Conservation (phyloP, 2,797 vertebrate genomes). For the Coendou prehensilis region DNA sequence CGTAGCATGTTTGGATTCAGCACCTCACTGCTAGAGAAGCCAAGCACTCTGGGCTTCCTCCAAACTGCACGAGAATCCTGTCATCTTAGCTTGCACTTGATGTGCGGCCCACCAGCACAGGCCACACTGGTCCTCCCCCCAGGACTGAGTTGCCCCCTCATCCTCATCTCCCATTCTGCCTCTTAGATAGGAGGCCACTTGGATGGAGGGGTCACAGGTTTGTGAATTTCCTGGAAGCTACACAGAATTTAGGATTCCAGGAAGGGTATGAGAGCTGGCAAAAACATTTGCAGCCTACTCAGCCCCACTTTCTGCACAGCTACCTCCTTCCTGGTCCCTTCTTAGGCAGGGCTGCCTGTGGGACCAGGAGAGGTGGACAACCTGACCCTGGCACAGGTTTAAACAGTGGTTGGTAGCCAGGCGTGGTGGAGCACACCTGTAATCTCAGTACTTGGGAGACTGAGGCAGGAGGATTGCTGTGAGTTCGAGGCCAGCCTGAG, state of each 20-base stretch:
- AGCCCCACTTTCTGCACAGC: neutral
- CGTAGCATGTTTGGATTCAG: neutral
- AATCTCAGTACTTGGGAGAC: neutral
- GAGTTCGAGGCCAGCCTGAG: neutral
- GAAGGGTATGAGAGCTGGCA: neutral
- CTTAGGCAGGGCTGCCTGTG: neutral
- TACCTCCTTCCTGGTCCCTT: neutral
- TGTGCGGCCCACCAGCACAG: neutral
- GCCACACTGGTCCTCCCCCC: neutral
- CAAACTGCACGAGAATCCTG: neutral
- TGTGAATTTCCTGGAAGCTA: neutral
- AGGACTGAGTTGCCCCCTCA: neutral
- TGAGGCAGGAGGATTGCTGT: neutral
- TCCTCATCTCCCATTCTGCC: neutral
- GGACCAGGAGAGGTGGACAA: neutral
- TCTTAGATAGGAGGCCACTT: neutral
- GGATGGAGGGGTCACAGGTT: neutral
- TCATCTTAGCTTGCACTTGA: neutral
- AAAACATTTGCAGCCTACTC: neutral
- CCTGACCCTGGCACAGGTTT: neutral
- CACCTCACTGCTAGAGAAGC: neutral
- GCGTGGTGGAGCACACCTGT: neutral
- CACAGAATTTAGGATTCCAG: neutral
- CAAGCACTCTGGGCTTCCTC: neutral
- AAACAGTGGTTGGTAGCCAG: neutral